Evolutionary conservation across 2,113 vertebrate genomes (phyloP).

Genomic region (Poeciliopsis turrubarensis): DNA sequence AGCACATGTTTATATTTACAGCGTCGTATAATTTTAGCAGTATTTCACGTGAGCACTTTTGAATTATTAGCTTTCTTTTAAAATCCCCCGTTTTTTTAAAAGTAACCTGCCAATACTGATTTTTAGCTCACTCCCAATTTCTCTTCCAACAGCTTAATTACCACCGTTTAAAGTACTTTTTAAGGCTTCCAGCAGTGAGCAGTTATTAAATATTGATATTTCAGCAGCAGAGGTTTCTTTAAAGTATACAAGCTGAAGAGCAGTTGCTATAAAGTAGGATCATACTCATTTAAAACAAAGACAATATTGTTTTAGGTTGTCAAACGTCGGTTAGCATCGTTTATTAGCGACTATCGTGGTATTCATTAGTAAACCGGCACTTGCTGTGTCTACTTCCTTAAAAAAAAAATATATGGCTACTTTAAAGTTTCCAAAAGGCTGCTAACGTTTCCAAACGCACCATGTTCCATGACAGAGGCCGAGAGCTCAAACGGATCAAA

Average conservation of each 20-base stretch:
- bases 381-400: background rate
- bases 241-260: background rate
- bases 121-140: background rate
- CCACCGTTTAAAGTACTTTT: background rate
- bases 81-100: background rate
- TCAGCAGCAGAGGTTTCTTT: background rate
- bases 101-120: background rate
- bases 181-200: background rate
- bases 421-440: background rate
- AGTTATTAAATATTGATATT: background rate
- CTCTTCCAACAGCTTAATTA: background rate
- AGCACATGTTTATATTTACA: background rate
- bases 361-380: background rate
- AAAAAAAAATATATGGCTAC: background rate
- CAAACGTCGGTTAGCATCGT: background rate
- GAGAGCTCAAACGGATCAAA: background rate
- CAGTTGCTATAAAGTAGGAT: too few relatives aligned
- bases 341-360: background rate
- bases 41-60: conserved; percentile 17
- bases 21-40: background rate
- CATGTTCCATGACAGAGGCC: background rate
- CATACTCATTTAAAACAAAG: too few relatives aligned
- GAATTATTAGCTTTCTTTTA: conserved; percentile 16
- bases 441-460: background rate
- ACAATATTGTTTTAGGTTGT: background rate